Conservation (phyloP, 2,113 vertebrate genomes). For the Diphyllodes magnificus region DNA sequence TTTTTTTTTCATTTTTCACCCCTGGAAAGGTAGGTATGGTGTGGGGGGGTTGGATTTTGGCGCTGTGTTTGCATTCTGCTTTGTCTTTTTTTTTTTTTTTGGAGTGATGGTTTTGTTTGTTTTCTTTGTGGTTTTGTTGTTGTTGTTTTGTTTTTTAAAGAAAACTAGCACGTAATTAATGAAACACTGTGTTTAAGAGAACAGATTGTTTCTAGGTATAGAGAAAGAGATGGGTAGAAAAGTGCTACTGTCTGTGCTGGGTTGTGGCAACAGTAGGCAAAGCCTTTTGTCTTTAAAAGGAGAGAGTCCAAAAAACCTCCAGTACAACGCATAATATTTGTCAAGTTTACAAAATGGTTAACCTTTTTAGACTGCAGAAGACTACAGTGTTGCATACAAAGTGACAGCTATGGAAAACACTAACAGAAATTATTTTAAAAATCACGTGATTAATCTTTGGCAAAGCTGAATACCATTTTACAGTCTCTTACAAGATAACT, state of each 20-base stretch:
- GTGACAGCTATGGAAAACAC: background rate
- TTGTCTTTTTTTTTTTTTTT: background rate
- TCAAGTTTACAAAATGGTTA: background rate
- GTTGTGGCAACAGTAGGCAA: background rate
- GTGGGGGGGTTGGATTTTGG: background rate
- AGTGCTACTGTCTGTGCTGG: background rate
- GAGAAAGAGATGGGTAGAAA: background rate
- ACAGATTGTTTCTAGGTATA: background rate
- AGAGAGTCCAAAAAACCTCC: background rate
- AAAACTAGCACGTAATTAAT: background rate
- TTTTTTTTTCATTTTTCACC: slow-evolving; percentile 93
- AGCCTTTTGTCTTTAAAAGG: background rate
- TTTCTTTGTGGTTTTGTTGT: background rate
- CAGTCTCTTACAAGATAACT: background rate
- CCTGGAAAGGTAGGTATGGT: slow-evolving; percentile 87
- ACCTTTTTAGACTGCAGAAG: background rate
- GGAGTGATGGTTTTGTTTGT: background rate
- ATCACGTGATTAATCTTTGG: background rate
- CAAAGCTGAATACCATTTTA: background rate
- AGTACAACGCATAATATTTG: background rate
- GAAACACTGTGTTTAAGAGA: background rate
- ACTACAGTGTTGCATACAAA: background rate
- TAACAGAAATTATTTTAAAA: background rate
- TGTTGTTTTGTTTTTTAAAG: background rate
- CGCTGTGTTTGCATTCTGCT: background rate